Base-by-base conservation (phyloP, 2,113 vertebrate species). In the Phasianus colchicus region DNA sequence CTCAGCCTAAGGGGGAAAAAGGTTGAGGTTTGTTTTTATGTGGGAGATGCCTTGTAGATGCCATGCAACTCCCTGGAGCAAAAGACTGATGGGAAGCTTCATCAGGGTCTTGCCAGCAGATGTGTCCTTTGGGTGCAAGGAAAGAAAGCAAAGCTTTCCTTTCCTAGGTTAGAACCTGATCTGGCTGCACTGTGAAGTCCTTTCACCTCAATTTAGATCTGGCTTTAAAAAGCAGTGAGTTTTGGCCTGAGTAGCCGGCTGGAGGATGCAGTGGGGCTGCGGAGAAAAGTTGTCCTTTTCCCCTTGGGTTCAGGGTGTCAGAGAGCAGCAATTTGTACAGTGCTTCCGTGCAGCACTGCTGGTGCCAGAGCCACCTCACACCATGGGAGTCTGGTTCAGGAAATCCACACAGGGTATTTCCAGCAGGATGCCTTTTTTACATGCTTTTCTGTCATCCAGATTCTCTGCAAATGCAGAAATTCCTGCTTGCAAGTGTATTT, bases 391-490 rank as follows among this genome's bases (percentile, higher is more conserved):
- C 40, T 15, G 19, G 11, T 30, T 48, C 50, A 38, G 60, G 45
- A 43, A 36, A 29, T 22, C n/a, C 14, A 27, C 21, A 20, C 14
- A 16, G 57, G 34, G 32, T 13, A 55, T 85, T 92, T 84, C 61
- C 71, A 61, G 4, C 0, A 4, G 34, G 42, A 47, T 60, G 57
- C 57, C 34, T 86, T 38, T 67, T 42, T 54, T 15, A 2, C 55
- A 13, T 0, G 0, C 16, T 55, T 20, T 64, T 55, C 18, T 67
- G 45, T 74, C 55, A 76, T 32, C 64, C 34, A 27, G 58, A 32
- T 93, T 30, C 60, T 67, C 69, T 83, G 74, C 79, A 85, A 1
- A 74, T 61, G 42, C 63, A 88, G 87, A 66, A 74, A 71, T 79
- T 82, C 40, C 36, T 79, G 48, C 81, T 89, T 3, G 2, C 63